A percentile compares a stretch with the other conserved stretches of the same genome.
These are phyloP conservation scores for Leptopilina drosophilae DNA, from an alignment of 2,888 invertebrate species.

Conservation along the genomic window DNA sequence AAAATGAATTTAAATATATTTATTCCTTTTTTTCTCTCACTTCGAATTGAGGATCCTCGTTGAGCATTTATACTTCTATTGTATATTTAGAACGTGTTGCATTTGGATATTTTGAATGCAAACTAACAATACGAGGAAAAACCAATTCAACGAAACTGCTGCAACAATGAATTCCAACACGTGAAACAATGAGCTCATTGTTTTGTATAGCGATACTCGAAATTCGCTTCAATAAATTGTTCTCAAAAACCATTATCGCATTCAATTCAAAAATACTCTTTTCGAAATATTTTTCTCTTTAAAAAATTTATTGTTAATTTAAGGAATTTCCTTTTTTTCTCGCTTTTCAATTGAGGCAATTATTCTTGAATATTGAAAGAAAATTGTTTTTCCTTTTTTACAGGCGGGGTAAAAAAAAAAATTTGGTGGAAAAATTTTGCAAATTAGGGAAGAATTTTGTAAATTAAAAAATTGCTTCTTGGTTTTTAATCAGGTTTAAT, in stretches of 20 bases:
- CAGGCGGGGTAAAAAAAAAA: no score
- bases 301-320: background rate
- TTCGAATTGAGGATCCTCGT: background rate
- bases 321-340: background rate
- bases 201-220: constrained; percentile 30
- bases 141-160: constrained; percentile 16
- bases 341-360: background rate
- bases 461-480: no score
- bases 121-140: constrained; percentile 18
- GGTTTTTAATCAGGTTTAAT: no score
- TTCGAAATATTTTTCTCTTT: background rate
- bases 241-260: constrained; percentile 21
- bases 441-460: no score
- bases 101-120: constrained; percentile 32
- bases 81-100: constrained; percentile 20
- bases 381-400: no score
- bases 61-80: constrained; percentile 1
- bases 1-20: no score
- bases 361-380: no score
- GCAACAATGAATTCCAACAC: constrained; percentile 23
- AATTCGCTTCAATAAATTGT: constrained; percentile 24
- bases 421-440: no score
- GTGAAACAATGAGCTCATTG: constrained; percentile 38
- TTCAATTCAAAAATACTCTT: constrained; percentile 3
- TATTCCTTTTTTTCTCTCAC: no score